A percentile compares a stretch with the other conserved stretches of the same genome.
Conservation (phyloP, 2,888 invertebrate genomes). For the Callyntrura guangdongensis region DNA sequence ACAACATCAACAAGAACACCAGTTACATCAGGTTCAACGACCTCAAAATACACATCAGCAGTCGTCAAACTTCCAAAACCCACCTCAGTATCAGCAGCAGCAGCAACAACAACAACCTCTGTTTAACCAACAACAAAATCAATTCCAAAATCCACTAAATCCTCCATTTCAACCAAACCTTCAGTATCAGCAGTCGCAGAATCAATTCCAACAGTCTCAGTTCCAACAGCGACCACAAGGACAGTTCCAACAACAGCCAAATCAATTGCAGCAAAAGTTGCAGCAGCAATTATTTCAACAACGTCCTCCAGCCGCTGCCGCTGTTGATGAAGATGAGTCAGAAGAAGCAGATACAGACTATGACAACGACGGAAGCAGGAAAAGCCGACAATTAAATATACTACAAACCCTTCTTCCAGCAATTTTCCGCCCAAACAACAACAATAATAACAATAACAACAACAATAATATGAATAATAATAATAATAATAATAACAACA, state of each 20-base stretch:
- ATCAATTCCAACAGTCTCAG: neutral
- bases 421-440: slow-evolving; percentile 28
- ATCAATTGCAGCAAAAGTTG: neutral
- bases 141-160: slow-evolving; percentile 41
- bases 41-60: neutral
- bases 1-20: slow-evolving; percentile 57
- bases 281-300: slow-evolving; percentile 40
- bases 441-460: slow-evolving; percentile 60
- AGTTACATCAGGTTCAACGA: neutral
- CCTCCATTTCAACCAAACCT: neutral
- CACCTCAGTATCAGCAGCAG: slow-evolving; percentile 22
- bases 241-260: slow-evolving; percentile 53
- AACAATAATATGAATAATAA: slow-evolving; percentile 36
- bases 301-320: neutral
- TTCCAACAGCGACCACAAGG: slow-evolving; percentile 36
- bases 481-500: slow-evolving; percentile 50
- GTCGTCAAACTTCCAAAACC: neutral
- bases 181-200: slow-evolving; percentile 45
- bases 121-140: neutral
- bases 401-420: slow-evolving; percentile 51
- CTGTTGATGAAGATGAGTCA: slow-evolving; percentile 59
- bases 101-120: slow-evolving; percentile 28
- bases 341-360: slow-evolving; percentile 64
- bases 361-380: slow-evolving; percentile 23
- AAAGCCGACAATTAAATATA: slow-evolving; percentile 53